These are phyloP conservation scores for Ceratina calcarata DNA, from an alignment of 1,140 invertebrate genomes.

Conservation along the genomic window DNA sequence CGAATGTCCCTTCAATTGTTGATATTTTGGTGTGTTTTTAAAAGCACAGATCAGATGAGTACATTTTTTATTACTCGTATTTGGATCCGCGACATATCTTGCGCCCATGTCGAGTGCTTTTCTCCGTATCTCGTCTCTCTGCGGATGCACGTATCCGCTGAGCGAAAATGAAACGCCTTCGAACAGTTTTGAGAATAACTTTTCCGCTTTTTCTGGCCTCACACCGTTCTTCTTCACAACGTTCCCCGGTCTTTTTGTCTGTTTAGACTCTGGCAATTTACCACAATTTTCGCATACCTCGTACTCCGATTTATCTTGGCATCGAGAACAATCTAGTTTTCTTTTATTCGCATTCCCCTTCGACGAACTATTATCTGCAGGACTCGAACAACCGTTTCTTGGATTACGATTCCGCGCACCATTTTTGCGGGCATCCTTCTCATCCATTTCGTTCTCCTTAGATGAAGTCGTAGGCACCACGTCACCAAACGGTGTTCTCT, in stretches of 20 bases:
- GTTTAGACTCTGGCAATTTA: slow-evolving; percentile 38
- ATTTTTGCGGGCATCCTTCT: background rate
- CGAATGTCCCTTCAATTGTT: slow-evolving; percentile 69
- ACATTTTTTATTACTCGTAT: slow-evolving; percentile 73
- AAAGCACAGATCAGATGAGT: slow-evolving; percentile 78
- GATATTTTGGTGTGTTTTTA: slow-evolving; percentile 77
- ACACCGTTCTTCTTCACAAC: slow-evolving; percentile 12
- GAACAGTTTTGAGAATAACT: slow-evolving; percentile 73
- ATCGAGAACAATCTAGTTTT: slow-evolving; percentile 62
- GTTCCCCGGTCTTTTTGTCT: slow-evolving; percentile 20
- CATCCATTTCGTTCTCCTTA: slow-evolving; percentile 29
- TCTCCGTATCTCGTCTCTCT: slow-evolving; percentile 74
- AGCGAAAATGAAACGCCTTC: slow-evolving; percentile 72
- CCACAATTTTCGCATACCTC: slow-evolving; percentile 68
- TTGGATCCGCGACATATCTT: slow-evolving; percentile 75
- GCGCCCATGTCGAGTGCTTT: slow-evolving; percentile 78
- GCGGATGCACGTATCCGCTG: slow-evolving; percentile 78
- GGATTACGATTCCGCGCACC: slow-evolving; percentile 7
- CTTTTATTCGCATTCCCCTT: slow-evolving; percentile 25
- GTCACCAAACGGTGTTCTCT: slow-evolving; percentile 68
- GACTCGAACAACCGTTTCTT: slow-evolving; percentile 54
- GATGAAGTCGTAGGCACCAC: slow-evolving; percentile 38
- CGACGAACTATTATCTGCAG: slow-evolving; percentile 9
- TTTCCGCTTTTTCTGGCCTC: slow-evolving; percentile 53
- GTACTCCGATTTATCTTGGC: slow-evolving; percentile 55